These are phyloP conservation scores for Chloropsis cyanopogon DNA, from an alignment of 2,113 vertebrate species.

Conservation along the genomic window DNA sequence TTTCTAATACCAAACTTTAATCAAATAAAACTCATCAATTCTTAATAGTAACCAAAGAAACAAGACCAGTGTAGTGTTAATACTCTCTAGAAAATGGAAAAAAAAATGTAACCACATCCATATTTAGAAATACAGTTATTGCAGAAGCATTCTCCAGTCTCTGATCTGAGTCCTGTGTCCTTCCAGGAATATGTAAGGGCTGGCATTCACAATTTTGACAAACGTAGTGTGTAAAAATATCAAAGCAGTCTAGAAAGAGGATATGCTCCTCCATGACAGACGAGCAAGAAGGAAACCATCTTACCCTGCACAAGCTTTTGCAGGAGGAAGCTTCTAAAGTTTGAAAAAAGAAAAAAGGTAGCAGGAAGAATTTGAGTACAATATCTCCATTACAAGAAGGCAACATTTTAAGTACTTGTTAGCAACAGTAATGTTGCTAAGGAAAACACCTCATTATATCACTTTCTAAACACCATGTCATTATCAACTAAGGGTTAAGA, in stretches of 20 bases:
- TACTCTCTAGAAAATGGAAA: not conserved
- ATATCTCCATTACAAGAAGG: not conserved
- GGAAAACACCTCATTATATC: not conserved
- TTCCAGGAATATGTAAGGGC: not conserved
- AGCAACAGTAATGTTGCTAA: not conserved
- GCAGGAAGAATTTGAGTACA: not conserved
- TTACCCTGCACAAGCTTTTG: not conserved
- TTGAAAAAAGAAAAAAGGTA: not conserved
- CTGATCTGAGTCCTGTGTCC: not conserved
- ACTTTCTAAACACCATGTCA: not conserved
- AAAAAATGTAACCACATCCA: not conserved
- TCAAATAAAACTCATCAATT: not conserved
- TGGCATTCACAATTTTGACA: not conserved
- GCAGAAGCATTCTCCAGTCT: not conserved
- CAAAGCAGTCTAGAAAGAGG: not conserved
- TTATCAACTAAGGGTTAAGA: not conserved
- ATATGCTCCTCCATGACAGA: not conserved
- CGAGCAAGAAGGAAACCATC: not conserved
- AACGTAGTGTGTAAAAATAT: not conserved
- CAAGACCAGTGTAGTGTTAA: not conserved
- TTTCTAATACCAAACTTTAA: not conserved
- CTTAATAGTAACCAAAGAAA: not conserved
- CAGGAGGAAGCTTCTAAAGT: not conserved
- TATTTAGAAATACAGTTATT: not conserved
- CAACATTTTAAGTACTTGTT: not conserved